phyloP scores from a whole-genome alignment of 2,113 vertebrate species.

The Bos taurus region ARS-UCD2.0 NC_037343.1:79694501-79695000 shows the following conservation, averaged over 20 bases:
- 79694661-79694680: neutral
- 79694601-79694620: neutral
- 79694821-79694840: neutral
- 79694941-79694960: neutral
- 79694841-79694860: neutral
- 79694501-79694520: neutral
- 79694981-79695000: neutral
- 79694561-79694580: neutral
- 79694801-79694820: neutral
- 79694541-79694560: neutral
- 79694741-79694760: neutral
- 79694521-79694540: neutral
- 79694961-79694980: neutral
- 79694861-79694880: neutral
- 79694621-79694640: neutral
- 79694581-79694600: slow-evolving; percentile 35
- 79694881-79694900: neutral
- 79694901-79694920: neutral
- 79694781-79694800: neutral
- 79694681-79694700: neutral
- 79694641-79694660: neutral
- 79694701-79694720: neutral
- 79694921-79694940: neutral
- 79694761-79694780: neutral
- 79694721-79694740: neutral